Evolutionary conservation across 2,888 invertebrate species (phyloP).

Genomic region (Dyspetes luteomarginatus): DNA sequence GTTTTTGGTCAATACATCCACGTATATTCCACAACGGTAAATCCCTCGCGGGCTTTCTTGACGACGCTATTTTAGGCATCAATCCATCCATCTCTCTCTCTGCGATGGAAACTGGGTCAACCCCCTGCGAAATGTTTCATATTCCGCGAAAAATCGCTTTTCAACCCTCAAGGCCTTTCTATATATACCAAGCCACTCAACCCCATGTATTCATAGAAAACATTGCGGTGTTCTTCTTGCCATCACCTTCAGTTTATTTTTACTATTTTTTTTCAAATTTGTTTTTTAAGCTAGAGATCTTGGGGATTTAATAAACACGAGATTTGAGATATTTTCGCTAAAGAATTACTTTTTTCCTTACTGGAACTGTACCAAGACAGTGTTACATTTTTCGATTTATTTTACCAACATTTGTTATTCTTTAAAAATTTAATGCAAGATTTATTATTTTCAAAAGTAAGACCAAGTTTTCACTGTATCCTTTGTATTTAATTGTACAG

Average conservation of each 20-base stretch:
- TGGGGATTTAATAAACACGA: neutral
- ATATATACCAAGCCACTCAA: conserved; percentile 17
- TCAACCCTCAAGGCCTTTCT: conserved; percentile 43
- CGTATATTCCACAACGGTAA: neutral
- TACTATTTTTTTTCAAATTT: neutral
- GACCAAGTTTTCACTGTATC: neutral
- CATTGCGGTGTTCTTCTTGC: conserved; percentile 10
- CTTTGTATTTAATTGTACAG: neutral
- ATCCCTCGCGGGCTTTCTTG: conserved; percentile 44
- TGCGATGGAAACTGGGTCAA: conserved; percentile 43
- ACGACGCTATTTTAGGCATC: conserved; percentile 52
- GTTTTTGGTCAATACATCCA: conserved; percentile 12
- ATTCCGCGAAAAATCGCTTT: conserved; percentile 52
- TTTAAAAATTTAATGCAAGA: too few species aligned
- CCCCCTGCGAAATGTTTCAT: conserved; percentile 49
- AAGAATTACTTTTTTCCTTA: neutral
- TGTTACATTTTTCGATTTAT: too few species aligned
- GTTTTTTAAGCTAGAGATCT: neutral
- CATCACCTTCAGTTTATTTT: conserved; percentile 5
- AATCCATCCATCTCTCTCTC: conserved; percentile 31
- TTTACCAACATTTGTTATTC: too few species aligned
- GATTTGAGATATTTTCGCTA: neutral
- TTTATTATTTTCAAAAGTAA: too few species aligned
- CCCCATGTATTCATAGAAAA: conserved; percentile 42
- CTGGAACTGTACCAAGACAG: neutral